Conservation (phyloP, 1,140 invertebrate species). For the Eueides isabella region DNA sequence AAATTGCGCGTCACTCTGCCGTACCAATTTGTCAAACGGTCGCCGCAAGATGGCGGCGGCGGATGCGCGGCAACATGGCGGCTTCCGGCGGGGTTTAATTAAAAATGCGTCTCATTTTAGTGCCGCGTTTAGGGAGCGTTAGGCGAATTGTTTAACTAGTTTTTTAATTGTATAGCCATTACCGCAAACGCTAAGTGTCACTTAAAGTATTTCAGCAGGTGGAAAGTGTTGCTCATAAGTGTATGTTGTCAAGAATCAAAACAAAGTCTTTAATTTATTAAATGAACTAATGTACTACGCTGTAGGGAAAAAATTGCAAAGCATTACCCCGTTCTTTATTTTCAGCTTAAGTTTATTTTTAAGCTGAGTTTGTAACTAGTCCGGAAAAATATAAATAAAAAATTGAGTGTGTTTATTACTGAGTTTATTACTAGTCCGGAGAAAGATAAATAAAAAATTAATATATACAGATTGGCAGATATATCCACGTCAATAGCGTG, state of each 20-base stretch:
- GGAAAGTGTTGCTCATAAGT: neutral
- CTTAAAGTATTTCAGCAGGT: neutral
- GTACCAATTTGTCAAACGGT: slow-evolving; percentile 81
- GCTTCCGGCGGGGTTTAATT: slow-evolving; percentile 78
- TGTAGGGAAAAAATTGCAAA: neutral
- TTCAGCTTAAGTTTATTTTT: neutral
- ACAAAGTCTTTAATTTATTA: neutral
- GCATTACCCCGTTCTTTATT: neutral
- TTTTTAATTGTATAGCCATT: slow-evolving; percentile 57
- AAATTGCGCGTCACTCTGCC: slow-evolving; percentile 81
- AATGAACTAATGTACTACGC: neutral
- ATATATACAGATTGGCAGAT: neutral
- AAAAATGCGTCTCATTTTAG: slow-evolving; percentile 79
- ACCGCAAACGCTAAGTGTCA: slow-evolving; percentile 32
- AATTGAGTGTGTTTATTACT: too few relatives aligned
- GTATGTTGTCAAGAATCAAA: neutral
- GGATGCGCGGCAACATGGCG: slow-evolving; percentile 74
- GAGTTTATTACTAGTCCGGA: neutral
- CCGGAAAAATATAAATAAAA: neutral
- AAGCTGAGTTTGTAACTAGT: neutral
- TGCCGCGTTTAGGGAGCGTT: slow-evolving; percentile 57
- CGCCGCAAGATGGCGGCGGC: slow-evolving; percentile 76
- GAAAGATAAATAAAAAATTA: neutral
- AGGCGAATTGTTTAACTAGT: slow-evolving; percentile 60
- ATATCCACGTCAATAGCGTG: neutral